A percentile compares a stretch with the other conserved stretches of the same genome.
These are phyloP conservation scores for Eriocheir sinensis DNA, from an alignment of 1,140 invertebrate species.

Conservation along the genomic window DNA sequence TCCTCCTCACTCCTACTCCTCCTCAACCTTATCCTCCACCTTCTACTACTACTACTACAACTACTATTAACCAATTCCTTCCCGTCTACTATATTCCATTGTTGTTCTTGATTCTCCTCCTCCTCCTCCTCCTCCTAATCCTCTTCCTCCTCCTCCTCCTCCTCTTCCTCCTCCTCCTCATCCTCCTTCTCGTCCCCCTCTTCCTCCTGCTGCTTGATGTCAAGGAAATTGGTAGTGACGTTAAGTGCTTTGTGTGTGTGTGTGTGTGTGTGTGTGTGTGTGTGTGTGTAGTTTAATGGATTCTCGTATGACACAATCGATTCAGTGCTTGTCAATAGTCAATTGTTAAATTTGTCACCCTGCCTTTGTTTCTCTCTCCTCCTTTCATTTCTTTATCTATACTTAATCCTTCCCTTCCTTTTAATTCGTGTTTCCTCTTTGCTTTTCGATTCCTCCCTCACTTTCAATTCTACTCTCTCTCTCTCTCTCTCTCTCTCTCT, in stretches of 20 bases:
- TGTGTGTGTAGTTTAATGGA: neutral
- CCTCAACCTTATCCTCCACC: neutral
- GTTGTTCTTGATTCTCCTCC: neutral
- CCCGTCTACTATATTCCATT: neutral
- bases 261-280: conserved; percentile 10
- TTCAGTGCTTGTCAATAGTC: too few species aligned
- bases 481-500: neutral
- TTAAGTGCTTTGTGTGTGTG: neutral
- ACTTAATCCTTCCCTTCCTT: neutral
- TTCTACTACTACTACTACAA: neutral
- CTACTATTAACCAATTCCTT: too few species aligned
- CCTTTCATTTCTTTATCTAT: too few species aligned
- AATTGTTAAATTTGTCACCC: too few species aligned
- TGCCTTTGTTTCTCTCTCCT: too few species aligned
- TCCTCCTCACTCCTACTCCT: neutral
- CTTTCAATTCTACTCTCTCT: neutral
- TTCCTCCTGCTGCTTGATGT: neutral
- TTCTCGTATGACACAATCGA: too few species aligned
- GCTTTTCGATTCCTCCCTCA: neutral
- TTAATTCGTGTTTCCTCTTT: too few species aligned
- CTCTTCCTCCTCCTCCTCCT: conserved; percentile 8
- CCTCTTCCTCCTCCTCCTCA: neutral
- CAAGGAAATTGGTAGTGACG: conserved; percentile 4
- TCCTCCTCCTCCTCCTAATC: neutral
- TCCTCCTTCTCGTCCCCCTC: neutral